Percentiles rank a stretch among this genome's conserved stretches.
Evolutionary conservation across 2,888 invertebrate species (phyloP).

Genomic region (Entomobrya multifasciata): DNA sequence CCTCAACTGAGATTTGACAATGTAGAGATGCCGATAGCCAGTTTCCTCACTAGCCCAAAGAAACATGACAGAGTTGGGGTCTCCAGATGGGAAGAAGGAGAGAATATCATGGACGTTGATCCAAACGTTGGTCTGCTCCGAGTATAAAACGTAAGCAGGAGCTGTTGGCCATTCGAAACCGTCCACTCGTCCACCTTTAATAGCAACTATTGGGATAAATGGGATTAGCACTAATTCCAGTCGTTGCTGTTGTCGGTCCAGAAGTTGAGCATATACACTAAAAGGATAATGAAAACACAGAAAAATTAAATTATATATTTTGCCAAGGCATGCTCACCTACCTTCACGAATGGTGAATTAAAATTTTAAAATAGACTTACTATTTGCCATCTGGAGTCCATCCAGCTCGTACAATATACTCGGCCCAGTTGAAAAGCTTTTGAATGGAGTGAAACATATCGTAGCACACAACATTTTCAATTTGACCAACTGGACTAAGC

Average conservation of each 20-base stretch:
- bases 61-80: slow-evolving; percentile 85
- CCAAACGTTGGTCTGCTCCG: slow-evolving; percentile 91
- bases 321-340: no score
- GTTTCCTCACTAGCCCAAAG: slow-evolving; percentile 97
- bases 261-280: slow-evolving; percentile 95
- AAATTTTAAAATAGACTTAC: no score
- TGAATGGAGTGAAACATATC: slow-evolving; percentile 89
- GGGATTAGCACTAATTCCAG: slow-evolving; percentile 92
- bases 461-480: slow-evolving; percentile 88
- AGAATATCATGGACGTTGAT: slow-evolving; percentile 94
- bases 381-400: slow-evolving; percentile 96
- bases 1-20: slow-evolving; percentile 85
- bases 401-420: slow-evolving; percentile 96
- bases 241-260: slow-evolving; percentile 92
- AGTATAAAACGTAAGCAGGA: slow-evolving; percentile 84
- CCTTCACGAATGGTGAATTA: no score
- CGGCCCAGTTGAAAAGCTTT: slow-evolving; percentile 94
- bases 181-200: slow-evolving; percentile 80
- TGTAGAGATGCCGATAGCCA: slow-evolving; percentile 93
- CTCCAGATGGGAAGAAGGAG: slow-evolving; percentile 88
- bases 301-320: no score
- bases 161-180: slow-evolving; percentile 81
- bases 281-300: background rate
- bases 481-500: slow-evolving; percentile 85
- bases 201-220: slow-evolving; percentile 81